Evolutionary conservation across 1,140 invertebrate genomes (phyloP), one percentile per base, ranked within the genome.

Genomic region (Sycobia sp.): DNA sequence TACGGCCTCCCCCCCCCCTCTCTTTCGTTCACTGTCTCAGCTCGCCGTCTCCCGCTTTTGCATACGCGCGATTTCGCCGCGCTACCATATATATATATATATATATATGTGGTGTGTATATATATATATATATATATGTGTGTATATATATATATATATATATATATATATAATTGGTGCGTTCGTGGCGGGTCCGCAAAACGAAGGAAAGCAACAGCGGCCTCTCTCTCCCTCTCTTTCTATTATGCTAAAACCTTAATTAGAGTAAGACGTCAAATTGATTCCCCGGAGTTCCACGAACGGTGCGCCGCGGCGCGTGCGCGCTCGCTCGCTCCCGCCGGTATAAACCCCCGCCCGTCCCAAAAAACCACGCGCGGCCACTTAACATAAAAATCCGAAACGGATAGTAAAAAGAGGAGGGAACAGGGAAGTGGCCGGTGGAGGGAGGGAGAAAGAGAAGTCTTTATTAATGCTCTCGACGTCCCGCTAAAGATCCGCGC

Each of bases 201-300:
- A 23, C 4, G 47, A 18, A 22, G 7, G 1, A 50, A 51, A 36
- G 36, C 29, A 54, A n/a, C n/a, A n/a, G n/a, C n/a, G n/a, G n/a
- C n/a, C n/a, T n/a, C n/a, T n/a, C n/a, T n/a, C n/a, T n/a, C 49
- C 34, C 49, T 32, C 16, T 20, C 38, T 32, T 39, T 62, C 60
- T 62, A 55, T 62, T 62, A 62, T 62, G 59, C 39, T 43, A 53
- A 41, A 29, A 23, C 20, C 61, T 43, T 63, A 63, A 63, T 63
- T 63, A 51, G 61, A 63, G 61, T 63, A 57, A 63, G 61, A 63
- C 61, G 53, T 63, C 61, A 63, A 63, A 51, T 57, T 57, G 61
- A 63, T 57, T 57, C n/a, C n/a, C n/a, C n/a, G 22, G 46, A 20
- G 27, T 56, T 57, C 61, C 13, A 32, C 34, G 54, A 57, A 63